Conservation (phyloP, 2,888 invertebrate species). For the Himalopsyche tibetana region DNA sequence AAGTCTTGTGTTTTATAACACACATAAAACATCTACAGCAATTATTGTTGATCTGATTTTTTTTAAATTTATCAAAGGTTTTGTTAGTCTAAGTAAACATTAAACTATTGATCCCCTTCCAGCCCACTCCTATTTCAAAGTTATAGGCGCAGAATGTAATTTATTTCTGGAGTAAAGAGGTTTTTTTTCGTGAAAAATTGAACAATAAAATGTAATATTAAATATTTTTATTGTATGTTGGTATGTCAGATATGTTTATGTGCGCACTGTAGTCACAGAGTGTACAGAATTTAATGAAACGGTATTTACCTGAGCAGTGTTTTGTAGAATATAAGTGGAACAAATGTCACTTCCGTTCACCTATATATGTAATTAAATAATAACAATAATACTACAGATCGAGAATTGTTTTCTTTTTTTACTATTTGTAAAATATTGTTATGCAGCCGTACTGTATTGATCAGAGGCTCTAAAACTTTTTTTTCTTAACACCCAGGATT, state of each 20-base stretch:
- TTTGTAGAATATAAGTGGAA: conserved; percentile 61
- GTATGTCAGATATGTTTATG: not conserved
- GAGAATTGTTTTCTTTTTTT: not conserved
- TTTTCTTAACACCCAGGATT: not conserved
- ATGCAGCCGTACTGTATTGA: not conserved
- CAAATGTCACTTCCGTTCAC: conserved; percentile 62
- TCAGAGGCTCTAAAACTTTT: not conserved
- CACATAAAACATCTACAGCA: no score
- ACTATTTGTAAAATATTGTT: not conserved
- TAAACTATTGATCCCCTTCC: no score
- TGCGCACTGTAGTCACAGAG: not conserved
- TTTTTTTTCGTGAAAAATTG: no score
- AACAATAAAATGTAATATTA: no score
- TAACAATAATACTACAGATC: not conserved
- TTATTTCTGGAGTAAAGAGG: no score
- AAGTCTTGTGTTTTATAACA: no score
- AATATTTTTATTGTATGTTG: no score
- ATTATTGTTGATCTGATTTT: no score
- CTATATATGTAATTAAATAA: conserved; percentile 55
- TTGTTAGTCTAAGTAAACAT: no score
- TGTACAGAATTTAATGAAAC: conserved; percentile 49
- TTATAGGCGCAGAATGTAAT: no score
- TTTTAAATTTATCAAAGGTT: no score
- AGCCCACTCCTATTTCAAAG: no score
- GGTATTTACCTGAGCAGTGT: conserved; percentile 50